Percentiles rank a stretch among this genome's conserved stretches.
phyloP scores from a whole-genome alignment of 2,888 invertebrate genomes.

The Eretmocerus hayati region DNA sequence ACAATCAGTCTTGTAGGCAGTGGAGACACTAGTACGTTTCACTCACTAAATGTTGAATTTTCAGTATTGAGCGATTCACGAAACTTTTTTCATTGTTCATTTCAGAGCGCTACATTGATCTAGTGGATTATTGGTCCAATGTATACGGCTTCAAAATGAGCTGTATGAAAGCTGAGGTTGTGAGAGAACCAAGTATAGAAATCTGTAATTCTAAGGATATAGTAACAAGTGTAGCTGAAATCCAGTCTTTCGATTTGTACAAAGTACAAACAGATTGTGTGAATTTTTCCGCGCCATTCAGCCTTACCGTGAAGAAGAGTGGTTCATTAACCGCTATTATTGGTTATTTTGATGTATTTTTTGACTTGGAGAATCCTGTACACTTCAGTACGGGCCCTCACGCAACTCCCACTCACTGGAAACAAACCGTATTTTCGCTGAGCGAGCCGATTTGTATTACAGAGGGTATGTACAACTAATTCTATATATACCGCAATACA shows the following conservation, averaged over 20 bases:
- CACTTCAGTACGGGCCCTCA: conserved; percentile 75
- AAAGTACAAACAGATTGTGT: conserved; percentile 66
- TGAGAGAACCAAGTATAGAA: conserved; percentile 70
- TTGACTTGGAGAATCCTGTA: conserved; percentile 63
- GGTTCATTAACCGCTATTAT: conserved; percentile 72
- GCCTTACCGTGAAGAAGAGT: conserved; percentile 56
- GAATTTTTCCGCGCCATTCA: conserved; percentile 66
- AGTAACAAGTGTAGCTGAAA: conserved; percentile 38
- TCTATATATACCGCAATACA: conserved; percentile 4
- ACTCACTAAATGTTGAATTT: background rate
- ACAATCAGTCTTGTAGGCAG: conserved; percentile 74
- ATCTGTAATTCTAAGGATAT: conserved; percentile 45
- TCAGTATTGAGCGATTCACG: background rate
- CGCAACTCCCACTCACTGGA: conserved; percentile 80
- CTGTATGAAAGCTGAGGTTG: conserved; percentile 77
- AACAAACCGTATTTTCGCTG: conserved; percentile 85
- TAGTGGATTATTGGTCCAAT: conserved; percentile 83
- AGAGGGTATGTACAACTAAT: conserved; percentile 55
- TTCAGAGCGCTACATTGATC: conserved; percentile 61
- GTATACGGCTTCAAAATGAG: conserved; percentile 94
- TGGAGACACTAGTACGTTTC: conserved; percentile 58
- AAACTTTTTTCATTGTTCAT: conserved; percentile 18
- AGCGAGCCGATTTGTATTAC: conserved; percentile 65
- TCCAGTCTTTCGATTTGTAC: conserved; percentile 60
- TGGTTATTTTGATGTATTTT: conserved; percentile 88